Evolutionary conservation across 2,113 vertebrate species (phyloP), one percentile per base, ranked within the genome.

Genomic region (Eulemur macaco): DNA sequence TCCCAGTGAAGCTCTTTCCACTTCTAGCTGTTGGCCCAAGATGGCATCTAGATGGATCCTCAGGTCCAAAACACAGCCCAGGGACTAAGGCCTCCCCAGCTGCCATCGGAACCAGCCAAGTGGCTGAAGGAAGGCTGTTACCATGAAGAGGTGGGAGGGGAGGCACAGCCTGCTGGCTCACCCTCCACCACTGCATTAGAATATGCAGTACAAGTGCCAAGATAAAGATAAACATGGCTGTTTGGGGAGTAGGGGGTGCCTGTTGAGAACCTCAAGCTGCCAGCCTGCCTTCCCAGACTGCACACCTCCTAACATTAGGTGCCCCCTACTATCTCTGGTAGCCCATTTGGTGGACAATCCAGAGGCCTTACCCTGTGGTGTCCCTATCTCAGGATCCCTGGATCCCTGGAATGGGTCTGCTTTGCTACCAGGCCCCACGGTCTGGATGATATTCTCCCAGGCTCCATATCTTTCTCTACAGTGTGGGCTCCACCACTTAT

Each of bases 251-350:
- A 27, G 1, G 37, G 52, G 29, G 18, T 47, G 15, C 14, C 90
- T 68, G 21, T 10, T 74, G n/a, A 87, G 42, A 80, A 37, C 68
- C 86, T 87, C 54, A 29, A 50, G 52, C 86, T 89, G 27, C 23
- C 39, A 54, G 14, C 12, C 29, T 45, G 39, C 52, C 23, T 45
- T 69, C 69, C 64, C 20, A 45, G 37, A n/a, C 37, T 34, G 1
- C 20, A 73, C 15, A 23, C 47, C 56, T 68, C 9, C 68, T 68
- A 27, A 42, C 42, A 21, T n/a, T 18, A 58, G 66, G n/a, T 47
- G n/a, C 12, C 5, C 31, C 69, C 56, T 54, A 3, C 52, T 56
- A 0, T 68, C 50, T 82, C 56, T 74, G 20, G 14, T 31, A 92
- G 58, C 31, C 58, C 66, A 50, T 81, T 47, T 81, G 2, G 0